A percentile compares a stretch with the other conserved stretches of the same genome.
Evolutionary conservation across 1,140 invertebrate genomes (phyloP).

Genomic region (Solenopsis invicta): DNA sequence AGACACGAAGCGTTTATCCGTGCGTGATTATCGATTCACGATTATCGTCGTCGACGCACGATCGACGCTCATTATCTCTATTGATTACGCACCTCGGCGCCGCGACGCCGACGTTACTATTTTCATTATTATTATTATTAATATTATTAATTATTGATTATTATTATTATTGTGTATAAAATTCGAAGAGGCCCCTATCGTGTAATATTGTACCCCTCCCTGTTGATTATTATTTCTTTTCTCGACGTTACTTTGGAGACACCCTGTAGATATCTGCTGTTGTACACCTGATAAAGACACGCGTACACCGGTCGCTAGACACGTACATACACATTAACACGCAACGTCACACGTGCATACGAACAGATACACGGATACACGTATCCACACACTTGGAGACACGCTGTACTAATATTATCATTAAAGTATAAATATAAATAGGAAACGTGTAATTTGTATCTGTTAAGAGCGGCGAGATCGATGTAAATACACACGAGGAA

Average conservation of each 20-base stretch:
- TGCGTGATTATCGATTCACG: slow-evolving; percentile 56
- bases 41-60: slow-evolving; percentile 57
- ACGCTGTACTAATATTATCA: slow-evolving; percentile 82
- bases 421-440: slow-evolving; percentile 83
- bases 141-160: slow-evolving; percentile 78
- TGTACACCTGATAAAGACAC: slow-evolving; percentile 69
- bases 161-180: slow-evolving; percentile 84
- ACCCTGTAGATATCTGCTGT: slow-evolving; percentile 79
- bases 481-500: slow-evolving; percentile 82
- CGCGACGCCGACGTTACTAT: slow-evolving; percentile 63
- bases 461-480: slow-evolving; percentile 81
- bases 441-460: slow-evolving; percentile 81
- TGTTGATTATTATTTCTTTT: slow-evolving; percentile 82
- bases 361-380: slow-evolving; percentile 62
- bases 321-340: slow-evolving; percentile 54
- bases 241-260: slow-evolving; percentile 74
- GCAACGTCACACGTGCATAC: slow-evolving; percentile 56
- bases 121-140: slow-evolving; percentile 74
- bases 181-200: slow-evolving; percentile 73
- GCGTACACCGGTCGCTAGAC: slow-evolving; percentile 70
- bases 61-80: slow-evolving; percentile 74
- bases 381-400: slow-evolving; percentile 58
- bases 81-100: slow-evolving; percentile 59
- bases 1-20: slow-evolving; percentile 37
- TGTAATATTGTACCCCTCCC: slow-evolving; percentile 82